Base-by-base conservation (phyloP, 2,888 invertebrate genomes). In the Heliconius ethilla region DNA sequence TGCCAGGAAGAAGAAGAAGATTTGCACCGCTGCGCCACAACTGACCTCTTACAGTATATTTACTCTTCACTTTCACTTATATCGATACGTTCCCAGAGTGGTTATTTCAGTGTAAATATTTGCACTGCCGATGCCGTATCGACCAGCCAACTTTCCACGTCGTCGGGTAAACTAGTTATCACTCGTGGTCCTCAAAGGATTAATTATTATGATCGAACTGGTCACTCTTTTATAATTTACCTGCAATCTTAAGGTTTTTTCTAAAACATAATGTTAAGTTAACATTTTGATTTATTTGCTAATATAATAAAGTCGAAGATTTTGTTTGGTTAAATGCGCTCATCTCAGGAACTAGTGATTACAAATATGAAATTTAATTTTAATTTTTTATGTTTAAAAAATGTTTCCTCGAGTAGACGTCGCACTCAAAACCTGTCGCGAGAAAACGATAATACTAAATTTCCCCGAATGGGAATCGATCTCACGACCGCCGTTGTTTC, bases 61-160 rank as follows among this genome's bases (percentile, higher is more conserved):
- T 51, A 22, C 51, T 51, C 51, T 18, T 18, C 51, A 59, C n/a
- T 59, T 59, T 59, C n/a, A 59, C n/a, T 22, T 9, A 59, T 59
- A 59, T n/a, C 59, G 59, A 59, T n/a, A 59, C 59, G 59, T 13
- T 27, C 13, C 63, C 63, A 51, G 15, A 29, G 65, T 66, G 55
- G 62, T 63, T 75, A 74, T 74, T 63, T 37, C 25, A 55, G 25
- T 33, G 65, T 74, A 80, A 80, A 78, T 80, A 69, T 80, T 80
- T 80, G 65, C 70, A 73, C 22, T 76, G 74, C 70, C 70, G 74
- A 66, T 76, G 74, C 70, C 70, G 74, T 70, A 76, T 80, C 69
- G 75, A 78, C 65, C 27, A 27, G 27, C 27, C 18, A 70, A 75
- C 70, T 69, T 78, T 80, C 78, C 76, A 80, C 69, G 40, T 76